Evolutionary conservation across 2,797 vertebrate genomes (phyloP).

Genomic region (Toxotes lorentzi): DNA sequence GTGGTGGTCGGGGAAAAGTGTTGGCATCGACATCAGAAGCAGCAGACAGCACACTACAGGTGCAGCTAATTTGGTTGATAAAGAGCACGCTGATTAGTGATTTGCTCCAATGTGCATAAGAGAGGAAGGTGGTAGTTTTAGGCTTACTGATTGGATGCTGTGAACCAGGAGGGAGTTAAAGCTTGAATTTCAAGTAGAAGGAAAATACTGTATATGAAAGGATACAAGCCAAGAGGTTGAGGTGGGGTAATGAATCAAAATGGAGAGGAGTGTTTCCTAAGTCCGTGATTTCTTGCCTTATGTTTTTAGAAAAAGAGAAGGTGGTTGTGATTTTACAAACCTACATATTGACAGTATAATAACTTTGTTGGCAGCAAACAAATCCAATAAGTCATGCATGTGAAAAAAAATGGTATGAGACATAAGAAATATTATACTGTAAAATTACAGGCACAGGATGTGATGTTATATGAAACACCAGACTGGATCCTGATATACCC

Average conservation of each 20-base stretch:
- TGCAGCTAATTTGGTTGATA: constrained; percentile 61
- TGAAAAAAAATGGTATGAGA: not conserved
- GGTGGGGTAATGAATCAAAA: constrained; percentile 11
- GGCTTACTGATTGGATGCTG: constrained; percentile 14
- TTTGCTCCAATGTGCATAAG: constrained; percentile 33
- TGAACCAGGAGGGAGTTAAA: constrained; percentile 26
- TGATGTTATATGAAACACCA: not conserved
- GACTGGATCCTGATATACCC: not conserved
- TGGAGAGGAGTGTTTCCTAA: not conserved
- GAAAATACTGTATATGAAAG: not conserved
- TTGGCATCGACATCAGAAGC: constrained; percentile 14
- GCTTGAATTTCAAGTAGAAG: constrained; percentile 27
- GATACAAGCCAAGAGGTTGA: constrained; percentile 12
- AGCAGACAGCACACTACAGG: constrained; percentile 41
- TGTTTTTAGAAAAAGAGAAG: not conserved
- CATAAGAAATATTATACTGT: not conserved
- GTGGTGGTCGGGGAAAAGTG: not conserved
- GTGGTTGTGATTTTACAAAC: not conserved
- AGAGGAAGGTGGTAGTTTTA: constrained; percentile 11
- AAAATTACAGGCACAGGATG: not conserved
- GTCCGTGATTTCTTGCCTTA: constrained; percentile 23
- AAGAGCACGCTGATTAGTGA: constrained; percentile 43
- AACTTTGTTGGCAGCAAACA: constrained; percentile 12
- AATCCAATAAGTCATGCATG: not conserved
- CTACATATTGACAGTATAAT: not conserved